phyloP scores from a whole-genome alignment of 2,113 vertebrate genomes.

The Clarias macrocephalus region DNA sequence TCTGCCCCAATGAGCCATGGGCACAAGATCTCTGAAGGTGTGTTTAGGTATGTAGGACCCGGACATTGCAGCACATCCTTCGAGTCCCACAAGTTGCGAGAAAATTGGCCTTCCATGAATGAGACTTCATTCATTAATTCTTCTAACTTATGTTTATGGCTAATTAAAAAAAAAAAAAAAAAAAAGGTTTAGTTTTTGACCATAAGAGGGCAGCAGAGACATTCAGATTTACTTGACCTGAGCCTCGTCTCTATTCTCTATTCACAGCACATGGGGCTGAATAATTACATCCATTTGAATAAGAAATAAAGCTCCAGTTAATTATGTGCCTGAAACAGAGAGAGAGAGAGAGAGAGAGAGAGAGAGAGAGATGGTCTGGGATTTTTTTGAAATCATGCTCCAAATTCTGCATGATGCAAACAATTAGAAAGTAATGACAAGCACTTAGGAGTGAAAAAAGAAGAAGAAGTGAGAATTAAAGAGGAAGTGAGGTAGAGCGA shows the following conservation, averaged over 20 bases:
- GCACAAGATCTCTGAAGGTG: too few species aligned
- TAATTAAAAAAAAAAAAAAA: neutral
- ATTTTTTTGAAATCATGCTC: neutral
- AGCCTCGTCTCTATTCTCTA: slow-evolving; percentile 4
- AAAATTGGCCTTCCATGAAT: neutral
- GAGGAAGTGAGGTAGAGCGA: slow-evolving; percentile 17
- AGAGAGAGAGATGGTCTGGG: neutral
- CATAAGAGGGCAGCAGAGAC: slow-evolving; percentile 48
- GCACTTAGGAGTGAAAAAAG: neutral
- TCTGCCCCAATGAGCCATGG: too few species aligned
- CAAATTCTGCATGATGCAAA: slow-evolving; percentile 34
- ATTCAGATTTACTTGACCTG: neutral
- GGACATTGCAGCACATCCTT: too few species aligned
- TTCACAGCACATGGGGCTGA: slow-evolving; percentile 22
- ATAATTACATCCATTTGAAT: slow-evolving; percentile 29
- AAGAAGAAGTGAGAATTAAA: neutral
- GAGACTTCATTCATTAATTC: neutral
- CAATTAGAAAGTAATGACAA: slow-evolving; percentile 22
- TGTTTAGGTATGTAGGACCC: too few species aligned
- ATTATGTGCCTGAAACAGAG: slow-evolving; percentile 14
- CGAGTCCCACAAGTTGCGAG: too few species aligned
- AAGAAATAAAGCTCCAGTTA: slow-evolving; percentile 16
- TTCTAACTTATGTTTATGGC: neutral
- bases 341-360: neutral
- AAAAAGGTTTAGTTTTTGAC: neutral